phyloP scores from a whole-genome alignment of 1,140 invertebrate genomes.

The Babylonia areolata region DNA sequence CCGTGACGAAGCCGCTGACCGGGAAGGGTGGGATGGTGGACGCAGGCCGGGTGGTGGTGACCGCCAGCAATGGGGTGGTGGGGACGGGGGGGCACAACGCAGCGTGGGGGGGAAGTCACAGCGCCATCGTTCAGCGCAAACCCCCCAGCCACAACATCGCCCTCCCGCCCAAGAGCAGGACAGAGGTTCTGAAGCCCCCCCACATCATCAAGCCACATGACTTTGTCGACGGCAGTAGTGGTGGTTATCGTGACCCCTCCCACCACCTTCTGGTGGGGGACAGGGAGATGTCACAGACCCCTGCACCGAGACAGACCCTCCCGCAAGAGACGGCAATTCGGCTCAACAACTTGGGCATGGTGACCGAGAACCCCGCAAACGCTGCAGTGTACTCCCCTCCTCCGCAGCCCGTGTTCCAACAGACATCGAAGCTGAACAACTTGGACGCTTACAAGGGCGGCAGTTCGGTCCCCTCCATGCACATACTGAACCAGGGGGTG shows the following conservation, averaged over 20 bases:
- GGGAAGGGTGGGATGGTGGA: too few relatives aligned
- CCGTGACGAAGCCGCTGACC: neutral
- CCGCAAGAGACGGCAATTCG: neutral
- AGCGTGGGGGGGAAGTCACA: neutral
- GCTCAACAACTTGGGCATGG: too few relatives aligned
- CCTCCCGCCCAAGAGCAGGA: neutral
- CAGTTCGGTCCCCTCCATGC: neutral
- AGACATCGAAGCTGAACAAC: neutral
- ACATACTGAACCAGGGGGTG: conserved; percentile 22
- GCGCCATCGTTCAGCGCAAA: neutral
- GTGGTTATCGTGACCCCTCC: neutral
- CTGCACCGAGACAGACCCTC: neutral
- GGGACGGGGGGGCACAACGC: neutral
- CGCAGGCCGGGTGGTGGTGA: too few relatives aligned
- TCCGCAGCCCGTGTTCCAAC: neutral
- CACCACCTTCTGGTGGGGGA: neutral
- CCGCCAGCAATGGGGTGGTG: neutral
- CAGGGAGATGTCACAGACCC: neutral
- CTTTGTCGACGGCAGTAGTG: neutral
- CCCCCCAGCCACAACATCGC: neutral
- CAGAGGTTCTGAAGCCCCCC: neutral
- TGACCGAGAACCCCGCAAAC: neutral
- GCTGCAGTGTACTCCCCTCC: neutral
- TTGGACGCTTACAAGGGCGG: neutral
- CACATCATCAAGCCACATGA: neutral